Evolutionary conservation across 2,888 invertebrate species (phyloP).

Genomic region (Nymphalis urticae): DNA sequence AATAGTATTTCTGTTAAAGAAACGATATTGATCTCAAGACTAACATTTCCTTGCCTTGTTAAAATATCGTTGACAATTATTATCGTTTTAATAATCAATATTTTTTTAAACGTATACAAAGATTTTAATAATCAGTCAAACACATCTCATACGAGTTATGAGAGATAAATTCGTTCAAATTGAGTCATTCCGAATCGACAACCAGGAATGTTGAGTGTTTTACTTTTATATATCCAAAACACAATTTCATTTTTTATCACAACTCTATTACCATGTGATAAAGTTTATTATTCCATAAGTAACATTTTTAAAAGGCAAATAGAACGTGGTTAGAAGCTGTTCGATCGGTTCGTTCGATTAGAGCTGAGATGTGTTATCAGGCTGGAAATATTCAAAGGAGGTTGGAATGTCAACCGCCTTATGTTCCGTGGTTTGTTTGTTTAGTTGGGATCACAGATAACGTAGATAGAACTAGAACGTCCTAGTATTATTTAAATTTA

Average conservation of each 20-base stretch:
- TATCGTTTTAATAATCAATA: slow-evolving; percentile 1
- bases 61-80: slow-evolving; percentile 7
- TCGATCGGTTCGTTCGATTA: slow-evolving; percentile 61
- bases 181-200: slow-evolving; percentile 69
- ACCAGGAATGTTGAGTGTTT: slow-evolving; percentile 60
- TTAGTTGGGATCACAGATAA: slow-evolving; percentile 42
- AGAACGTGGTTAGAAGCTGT: slow-evolving; percentile 39
- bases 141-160: slow-evolving; percentile 47
- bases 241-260: slow-evolving; percentile 18
- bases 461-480: slow-evolving; percentile 34
- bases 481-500: slow-evolving; percentile 29
- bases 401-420: slow-evolving; percentile 56
- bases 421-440: slow-evolving; percentile 49
- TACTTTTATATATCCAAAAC: slow-evolving; percentile 20
- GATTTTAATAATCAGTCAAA: slow-evolving; percentile 38
- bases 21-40: background rate
- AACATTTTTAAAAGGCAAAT: slow-evolving; percentile 20
- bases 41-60: background rate
- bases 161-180: slow-evolving; percentile 66
- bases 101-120: slow-evolving; percentile 9
- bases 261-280: slow-evolving; percentile 40
- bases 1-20: background rate
- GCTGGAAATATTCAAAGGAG: slow-evolving; percentile 60
- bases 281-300: slow-evolving; percentile 40
- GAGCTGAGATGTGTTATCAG: slow-evolving; percentile 65